A percentile compares a stretch with the other conserved stretches of the same genome.
These are phyloP conservation scores for Hoplodrina blanda DNA, from an alignment of 2,888 invertebrate species.

Conservation along the genomic window DNA sequence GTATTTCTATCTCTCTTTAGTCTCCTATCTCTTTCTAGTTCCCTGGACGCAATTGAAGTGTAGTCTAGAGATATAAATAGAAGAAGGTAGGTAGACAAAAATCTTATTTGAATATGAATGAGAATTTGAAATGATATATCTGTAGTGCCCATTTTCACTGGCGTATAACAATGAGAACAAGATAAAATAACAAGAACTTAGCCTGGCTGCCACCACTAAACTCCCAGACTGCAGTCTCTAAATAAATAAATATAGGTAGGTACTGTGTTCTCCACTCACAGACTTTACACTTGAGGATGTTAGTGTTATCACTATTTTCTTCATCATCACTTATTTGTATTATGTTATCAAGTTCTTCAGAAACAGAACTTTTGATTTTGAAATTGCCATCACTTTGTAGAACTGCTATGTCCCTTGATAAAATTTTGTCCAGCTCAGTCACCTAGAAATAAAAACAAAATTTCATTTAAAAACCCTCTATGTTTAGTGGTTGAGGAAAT, in stretches of 20 bases:
- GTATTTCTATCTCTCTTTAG: too few relatives aligned
- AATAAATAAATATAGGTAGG: slow-evolving; percentile 4
- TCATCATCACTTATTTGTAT: slow-evolving; percentile 90
- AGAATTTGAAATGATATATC: neutral
- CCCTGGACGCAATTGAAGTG: too few relatives aligned
- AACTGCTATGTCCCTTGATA: slow-evolving; percentile 90
- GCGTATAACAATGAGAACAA: neutral
- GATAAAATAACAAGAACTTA: slow-evolving; percentile 5
- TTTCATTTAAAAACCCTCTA: neutral
- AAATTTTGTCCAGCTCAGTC: slow-evolving; percentile 90
- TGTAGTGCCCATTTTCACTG: neutral
- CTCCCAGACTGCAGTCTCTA: neutral
- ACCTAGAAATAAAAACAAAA: slow-evolving; percentile 80
- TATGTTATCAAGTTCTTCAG: slow-evolving; percentile 76
- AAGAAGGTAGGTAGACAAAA: too few relatives aligned
- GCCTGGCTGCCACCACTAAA: neutral
- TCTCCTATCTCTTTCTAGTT: too few relatives aligned
- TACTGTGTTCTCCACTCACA: slow-evolving; percentile 75
- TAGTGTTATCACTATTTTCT: slow-evolving; percentile 71
- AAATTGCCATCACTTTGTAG: slow-evolving; percentile 93
- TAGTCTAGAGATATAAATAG: too few relatives aligned
- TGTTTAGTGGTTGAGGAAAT: slow-evolving; percentile 12
- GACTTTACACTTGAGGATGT: slow-evolving; percentile 82
- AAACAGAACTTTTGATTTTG: slow-evolving; percentile 73
- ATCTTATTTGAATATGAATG: neutral